phyloP scores from a whole-genome alignment of 2,797 vertebrate genomes.

The Tinamus major region DNA sequence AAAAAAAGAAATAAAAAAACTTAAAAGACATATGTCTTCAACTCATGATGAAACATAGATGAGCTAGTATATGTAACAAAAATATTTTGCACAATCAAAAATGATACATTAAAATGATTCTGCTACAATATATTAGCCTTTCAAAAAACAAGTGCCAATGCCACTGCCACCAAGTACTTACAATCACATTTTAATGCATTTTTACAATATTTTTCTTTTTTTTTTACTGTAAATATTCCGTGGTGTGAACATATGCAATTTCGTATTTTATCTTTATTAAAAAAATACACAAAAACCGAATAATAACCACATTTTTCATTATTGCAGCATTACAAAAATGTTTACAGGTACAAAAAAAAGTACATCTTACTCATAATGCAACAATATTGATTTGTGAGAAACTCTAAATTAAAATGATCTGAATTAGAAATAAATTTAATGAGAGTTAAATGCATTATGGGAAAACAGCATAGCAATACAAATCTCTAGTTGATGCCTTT shows the following conservation, averaged over 20 bases:
- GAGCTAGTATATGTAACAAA: not conserved
- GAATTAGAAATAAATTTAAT: not conserved
- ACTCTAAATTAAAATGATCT: not conserved
- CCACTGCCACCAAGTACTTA: rapidly evolving
- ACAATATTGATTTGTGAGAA: not conserved
- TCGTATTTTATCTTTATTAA: not conserved
- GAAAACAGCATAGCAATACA: not conserved
- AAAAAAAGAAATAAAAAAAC: not conserved
- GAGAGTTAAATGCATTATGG: not conserved
- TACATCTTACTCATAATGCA: not conserved
- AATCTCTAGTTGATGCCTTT: not conserved
- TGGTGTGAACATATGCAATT: not conserved
- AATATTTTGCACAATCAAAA: not conserved
- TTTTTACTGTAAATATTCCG: not conserved
- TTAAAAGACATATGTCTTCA: not conserved
- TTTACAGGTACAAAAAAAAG: not conserved
- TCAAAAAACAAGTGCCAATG: not conserved
- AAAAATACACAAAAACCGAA: not conserved
- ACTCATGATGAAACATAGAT: not conserved
- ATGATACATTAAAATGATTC: too few relatives aligned
- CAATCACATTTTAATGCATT: not conserved
- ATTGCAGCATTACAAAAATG: not conserved
- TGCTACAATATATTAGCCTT: not conserved
- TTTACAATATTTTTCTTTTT: not conserved
- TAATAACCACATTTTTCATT: rapidly evolving